Evolutionary conservation across 2,113 vertebrate species (phyloP).

Genomic region (Carassius carassius): DNA sequence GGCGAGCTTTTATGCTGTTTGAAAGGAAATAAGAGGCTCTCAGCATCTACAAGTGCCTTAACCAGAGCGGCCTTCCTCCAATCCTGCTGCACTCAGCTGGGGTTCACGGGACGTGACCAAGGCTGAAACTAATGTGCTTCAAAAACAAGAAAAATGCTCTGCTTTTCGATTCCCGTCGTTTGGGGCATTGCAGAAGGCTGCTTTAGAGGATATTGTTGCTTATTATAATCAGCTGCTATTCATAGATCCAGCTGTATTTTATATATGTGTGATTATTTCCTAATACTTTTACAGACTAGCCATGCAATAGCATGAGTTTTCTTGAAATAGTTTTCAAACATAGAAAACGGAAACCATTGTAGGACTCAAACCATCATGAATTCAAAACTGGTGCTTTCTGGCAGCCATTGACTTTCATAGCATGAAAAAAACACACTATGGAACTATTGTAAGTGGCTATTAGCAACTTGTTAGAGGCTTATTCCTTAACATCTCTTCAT

Average conservation of each 20-base stretch:
- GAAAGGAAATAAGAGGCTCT: conserved; percentile 41
- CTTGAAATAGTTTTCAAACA: not conserved
- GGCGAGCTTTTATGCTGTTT: conserved; percentile 7
- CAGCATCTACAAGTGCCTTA: conserved; percentile 43
- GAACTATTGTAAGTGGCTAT: too few relatives aligned
- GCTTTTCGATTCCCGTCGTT: not conserved
- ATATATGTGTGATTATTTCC: not conserved
- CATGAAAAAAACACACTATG: too few relatives aligned
- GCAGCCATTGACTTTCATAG: too few relatives aligned
- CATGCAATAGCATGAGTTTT: not conserved
- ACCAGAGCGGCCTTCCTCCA: conserved; percentile 39
- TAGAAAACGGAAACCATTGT: not conserved
- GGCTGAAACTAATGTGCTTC: conserved; percentile 28
- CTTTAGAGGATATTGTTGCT: not conserved
- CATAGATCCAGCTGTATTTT: not conserved
- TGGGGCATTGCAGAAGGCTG: not conserved
- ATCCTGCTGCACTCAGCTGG: conserved; percentile 21
- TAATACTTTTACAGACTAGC: not conserved
- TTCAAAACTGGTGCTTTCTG: not conserved
- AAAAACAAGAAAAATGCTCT: not conserved
- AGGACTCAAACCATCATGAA: too few relatives aligned
- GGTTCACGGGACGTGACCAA: not conserved
- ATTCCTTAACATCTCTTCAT: too few relatives aligned
- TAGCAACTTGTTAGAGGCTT: too few relatives aligned
- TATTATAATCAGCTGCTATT: not conserved